Conservation (phyloP, 1,140 invertebrate species). For the Drosophila melanica region DNA sequence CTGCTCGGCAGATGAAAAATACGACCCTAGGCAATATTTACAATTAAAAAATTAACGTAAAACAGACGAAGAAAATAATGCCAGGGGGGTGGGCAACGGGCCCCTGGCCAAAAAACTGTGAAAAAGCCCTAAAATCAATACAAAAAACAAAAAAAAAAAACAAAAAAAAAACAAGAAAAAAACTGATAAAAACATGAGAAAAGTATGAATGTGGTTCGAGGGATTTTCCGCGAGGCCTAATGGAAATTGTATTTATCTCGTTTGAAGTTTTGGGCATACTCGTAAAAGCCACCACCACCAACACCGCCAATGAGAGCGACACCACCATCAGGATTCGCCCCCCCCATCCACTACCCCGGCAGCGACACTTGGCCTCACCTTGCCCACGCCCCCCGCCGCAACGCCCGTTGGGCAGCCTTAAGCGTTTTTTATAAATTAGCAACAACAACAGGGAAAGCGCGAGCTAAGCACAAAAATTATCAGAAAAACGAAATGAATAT, state of each 20-base stretch:
- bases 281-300: constrained; percentile 51
- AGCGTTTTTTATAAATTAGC: constrained; percentile 82
- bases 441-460: constrained; percentile 52
- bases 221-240: constrained; percentile 75
- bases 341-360: constrained; percentile 14
- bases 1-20: constrained; percentile 76
- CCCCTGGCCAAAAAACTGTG: constrained; percentile 64
- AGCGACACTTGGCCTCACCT: constrained; percentile 76
- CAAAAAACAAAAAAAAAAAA: constrained; percentile 46
- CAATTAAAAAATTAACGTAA: constrained; percentile 83
- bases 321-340: constrained; percentile 32
- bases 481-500: constrained; percentile 77
- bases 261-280: constrained; percentile 66
- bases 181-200: constrained; percentile 43
- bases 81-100: background rate
- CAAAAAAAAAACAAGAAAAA: constrained; percentile 34
- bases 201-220: constrained; percentile 78
- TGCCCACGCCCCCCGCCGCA: constrained; percentile 14
- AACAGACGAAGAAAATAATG: constrained; percentile 63
- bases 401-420: constrained; percentile 48
- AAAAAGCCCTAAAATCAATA: constrained; percentile 83
- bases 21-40: constrained; percentile 80
- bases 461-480: constrained; percentile 67
- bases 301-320: constrained; percentile 14
- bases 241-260: constrained; percentile 83